Evolutionary conservation across 2,113 vertebrate genomes (phyloP).

Genomic region (Euleptes europaea): DNA sequence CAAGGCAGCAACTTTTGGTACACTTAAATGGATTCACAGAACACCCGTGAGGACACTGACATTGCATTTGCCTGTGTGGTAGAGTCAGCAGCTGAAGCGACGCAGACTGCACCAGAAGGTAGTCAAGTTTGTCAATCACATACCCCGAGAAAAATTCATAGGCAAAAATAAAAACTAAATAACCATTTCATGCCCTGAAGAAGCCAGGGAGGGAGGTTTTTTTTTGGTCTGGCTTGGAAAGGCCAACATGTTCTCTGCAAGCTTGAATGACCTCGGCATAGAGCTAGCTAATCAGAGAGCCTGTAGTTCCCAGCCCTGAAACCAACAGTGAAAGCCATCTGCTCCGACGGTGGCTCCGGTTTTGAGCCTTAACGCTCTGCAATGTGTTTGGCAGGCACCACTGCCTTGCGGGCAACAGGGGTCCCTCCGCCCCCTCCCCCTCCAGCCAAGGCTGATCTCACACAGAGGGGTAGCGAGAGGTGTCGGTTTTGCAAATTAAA

Average conservation of each 20-base stretch:
- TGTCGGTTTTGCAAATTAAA: slow-evolving; percentile 18
- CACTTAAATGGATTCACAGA: not conserved
- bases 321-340: slow-evolving; percentile 58
- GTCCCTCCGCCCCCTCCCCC: not conserved
- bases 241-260: slow-evolving; percentile 40
- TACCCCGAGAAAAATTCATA: not conserved
- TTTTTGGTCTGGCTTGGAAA: slow-evolving; percentile 29
- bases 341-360: slow-evolving; percentile 53
- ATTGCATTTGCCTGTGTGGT: not conserved
- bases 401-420: slow-evolving; percentile 27
- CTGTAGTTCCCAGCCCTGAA: slow-evolving; percentile 58
- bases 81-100: not conserved
- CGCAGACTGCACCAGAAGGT: not conserved
- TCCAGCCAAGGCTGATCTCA: not conserved
- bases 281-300: slow-evolving; percentile 62
- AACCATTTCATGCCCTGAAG: not conserved
- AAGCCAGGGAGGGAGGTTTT: not conserved
- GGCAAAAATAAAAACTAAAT: not conserved
- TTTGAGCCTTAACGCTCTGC: slow-evolving; percentile 39
- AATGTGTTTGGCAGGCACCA: not conserved
- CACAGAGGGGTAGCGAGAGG: slow-evolving; percentile 17
- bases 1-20: not conserved
- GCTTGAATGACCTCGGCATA: slow-evolving; percentile 56
- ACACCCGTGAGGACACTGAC: not conserved
- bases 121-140: not conserved